Conservation (phyloP, 2,888 invertebrate genomes). For the Cerceris ruficornis region DNA sequence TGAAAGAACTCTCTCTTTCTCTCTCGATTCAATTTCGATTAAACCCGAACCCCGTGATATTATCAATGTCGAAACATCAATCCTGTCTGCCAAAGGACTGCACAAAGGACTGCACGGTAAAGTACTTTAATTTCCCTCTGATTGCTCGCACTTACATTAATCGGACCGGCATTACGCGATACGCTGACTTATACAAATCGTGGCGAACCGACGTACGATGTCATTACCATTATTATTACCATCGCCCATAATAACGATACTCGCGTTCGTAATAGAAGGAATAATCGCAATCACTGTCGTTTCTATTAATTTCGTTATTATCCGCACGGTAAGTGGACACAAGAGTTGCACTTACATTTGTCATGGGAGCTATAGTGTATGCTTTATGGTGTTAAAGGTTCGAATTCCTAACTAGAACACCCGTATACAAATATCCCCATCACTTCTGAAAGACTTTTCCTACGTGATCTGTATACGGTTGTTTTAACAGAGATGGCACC, state of each 20-base stretch:
- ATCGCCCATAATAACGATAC: slow-evolving; percentile 12
- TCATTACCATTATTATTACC: slow-evolving; percentile 19
- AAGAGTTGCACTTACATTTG: too few relatives aligned
- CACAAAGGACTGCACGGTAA: slow-evolving; percentile 23
- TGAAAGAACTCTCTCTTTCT: background rate
- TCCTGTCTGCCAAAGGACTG: slow-evolving; percentile 29
- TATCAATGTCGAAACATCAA: slow-evolving; percentile 33
- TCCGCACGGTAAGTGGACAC: background rate
- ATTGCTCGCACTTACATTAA: slow-evolving; percentile 13
- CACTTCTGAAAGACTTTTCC: too few relatives aligned
- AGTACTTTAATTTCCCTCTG: slow-evolving; percentile 25
- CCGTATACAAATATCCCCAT: too few relatives aligned
- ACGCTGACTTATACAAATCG: slow-evolving; percentile 21
- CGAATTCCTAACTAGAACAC: too few relatives aligned
- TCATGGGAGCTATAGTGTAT: too few relatives aligned
- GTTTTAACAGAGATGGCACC: too few relatives aligned
- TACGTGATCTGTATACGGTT: too few relatives aligned
- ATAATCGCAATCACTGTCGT: slow-evolving; percentile 5
- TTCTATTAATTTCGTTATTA: slow-evolving; percentile 19
- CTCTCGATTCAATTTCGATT: slow-evolving; percentile 37
- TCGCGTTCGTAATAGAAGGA: background rate
- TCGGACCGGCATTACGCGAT: slow-evolving; percentile 7
- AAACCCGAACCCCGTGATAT: slow-evolving; percentile 17
- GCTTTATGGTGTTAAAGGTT: too few relatives aligned
- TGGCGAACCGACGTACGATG: background rate